phyloP scores from a whole-genome alignment of 1,140 invertebrate genomes.

The Drosophila nigromelanica region DNA sequence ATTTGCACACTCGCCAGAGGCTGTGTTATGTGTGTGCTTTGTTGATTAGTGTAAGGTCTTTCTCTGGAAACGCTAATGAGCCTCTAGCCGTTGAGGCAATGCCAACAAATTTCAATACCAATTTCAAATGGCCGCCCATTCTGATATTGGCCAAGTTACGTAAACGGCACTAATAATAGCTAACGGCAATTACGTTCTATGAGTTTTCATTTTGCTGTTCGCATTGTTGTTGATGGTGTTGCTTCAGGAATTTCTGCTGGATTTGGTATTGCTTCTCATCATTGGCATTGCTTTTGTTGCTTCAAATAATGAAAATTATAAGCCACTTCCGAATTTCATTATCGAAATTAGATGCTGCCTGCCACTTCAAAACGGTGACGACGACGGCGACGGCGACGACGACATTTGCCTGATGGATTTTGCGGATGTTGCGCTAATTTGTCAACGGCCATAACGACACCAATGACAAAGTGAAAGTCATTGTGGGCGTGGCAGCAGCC shows the following conservation, averaged over 20 bases:
- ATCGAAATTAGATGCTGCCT: conserved; percentile 75
- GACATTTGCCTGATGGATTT: conserved; percentile 58
- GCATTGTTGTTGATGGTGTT: conserved; percentile 12
- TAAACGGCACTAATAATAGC: conserved; percentile 65
- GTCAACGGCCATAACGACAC: conserved; percentile 70
- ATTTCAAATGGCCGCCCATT: conserved; percentile 38
- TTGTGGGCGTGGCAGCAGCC: conserved; percentile 59
- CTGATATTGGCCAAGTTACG: conserved; percentile 61
- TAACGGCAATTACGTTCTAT: conserved; percentile 64
- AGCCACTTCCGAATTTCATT: conserved; percentile 79
- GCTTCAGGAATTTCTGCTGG: conserved; percentile 10
- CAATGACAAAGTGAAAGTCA: conserved; percentile 67
- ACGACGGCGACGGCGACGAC: background rate
- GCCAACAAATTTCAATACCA: conserved; percentile 68
- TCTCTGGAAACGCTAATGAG: conserved; percentile 56
- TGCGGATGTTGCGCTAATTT: conserved; percentile 76
- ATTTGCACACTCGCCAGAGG: conserved; percentile 65
- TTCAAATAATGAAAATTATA: conserved; percentile 72
- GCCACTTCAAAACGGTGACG: conserved; percentile 1
- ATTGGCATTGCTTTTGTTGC: conserved; percentile 51
- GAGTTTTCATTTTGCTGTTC: conserved; percentile 53
- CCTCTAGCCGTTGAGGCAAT: conserved; percentile 39
- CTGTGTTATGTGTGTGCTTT: conserved; percentile 42
- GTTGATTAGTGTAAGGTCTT: conserved; percentile 56
- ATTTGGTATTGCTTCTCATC: conserved; percentile 25